These are phyloP conservation scores for Ara ararauna DNA, from an alignment of 2,797 vertebrate species.

Conservation along the genomic window DNA sequence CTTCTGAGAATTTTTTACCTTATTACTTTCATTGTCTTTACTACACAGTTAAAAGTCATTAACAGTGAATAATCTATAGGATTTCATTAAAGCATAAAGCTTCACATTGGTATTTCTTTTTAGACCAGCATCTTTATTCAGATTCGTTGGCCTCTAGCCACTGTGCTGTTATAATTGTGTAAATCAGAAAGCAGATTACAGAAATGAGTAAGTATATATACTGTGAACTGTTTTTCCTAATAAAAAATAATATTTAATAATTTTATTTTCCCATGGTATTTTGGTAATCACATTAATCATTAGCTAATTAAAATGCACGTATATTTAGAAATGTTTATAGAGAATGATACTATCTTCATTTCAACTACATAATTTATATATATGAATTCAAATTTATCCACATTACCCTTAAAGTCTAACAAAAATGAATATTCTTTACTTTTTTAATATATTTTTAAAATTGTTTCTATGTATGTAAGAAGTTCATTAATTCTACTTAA, in stretches of 20 bases:
- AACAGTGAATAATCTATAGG: neutral
- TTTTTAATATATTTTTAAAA: neutral
- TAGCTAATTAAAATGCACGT: neutral
- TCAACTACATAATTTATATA: neutral
- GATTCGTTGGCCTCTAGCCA: neutral
- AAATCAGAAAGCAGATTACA: neutral
- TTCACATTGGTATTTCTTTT: neutral
- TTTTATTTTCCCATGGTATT: neutral
- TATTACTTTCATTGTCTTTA: neutral
- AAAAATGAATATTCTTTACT: neutral
- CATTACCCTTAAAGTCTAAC: neutral
- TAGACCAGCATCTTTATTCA: neutral
- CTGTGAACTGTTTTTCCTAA: neutral
- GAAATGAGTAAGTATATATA: neutral
- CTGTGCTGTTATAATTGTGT: neutral
- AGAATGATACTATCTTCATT: neutral
- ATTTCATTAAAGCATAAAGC: neutral
- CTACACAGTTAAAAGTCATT: neutral
- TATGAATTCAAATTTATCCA: neutral
- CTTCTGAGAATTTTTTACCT: neutral
- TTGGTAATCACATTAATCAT: neutral
- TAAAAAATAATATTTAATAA: neutral
- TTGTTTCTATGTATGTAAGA: neutral
- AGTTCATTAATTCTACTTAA: neutral
- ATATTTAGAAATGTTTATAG: conserved; percentile 7